phyloP scores from a whole-genome alignment of 1,140 invertebrate species.

The Dinoponera quadriceps region DNA sequence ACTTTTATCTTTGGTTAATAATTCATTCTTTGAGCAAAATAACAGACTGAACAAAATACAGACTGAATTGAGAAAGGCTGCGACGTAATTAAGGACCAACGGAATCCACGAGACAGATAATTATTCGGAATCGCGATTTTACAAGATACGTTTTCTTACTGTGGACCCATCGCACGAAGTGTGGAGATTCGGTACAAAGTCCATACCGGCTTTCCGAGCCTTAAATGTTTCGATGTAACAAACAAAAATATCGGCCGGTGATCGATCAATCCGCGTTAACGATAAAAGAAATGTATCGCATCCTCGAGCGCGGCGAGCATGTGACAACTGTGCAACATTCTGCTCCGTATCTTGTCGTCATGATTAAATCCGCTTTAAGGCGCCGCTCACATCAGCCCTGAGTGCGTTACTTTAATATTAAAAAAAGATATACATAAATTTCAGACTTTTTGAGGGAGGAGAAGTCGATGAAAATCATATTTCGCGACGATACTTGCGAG shows the following conservation, averaged over 20 bases:
- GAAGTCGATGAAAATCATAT: not conserved
- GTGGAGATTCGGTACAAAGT: slow-evolving; percentile 29
- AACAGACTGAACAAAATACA: too few species aligned
- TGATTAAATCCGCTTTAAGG: slow-evolving; percentile 25
- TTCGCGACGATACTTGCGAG: not conserved
- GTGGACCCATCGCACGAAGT: not conserved
- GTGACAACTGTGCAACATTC: slow-evolving; percentile 63
- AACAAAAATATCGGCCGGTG: slow-evolving; percentile 48
- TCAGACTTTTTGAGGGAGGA: not conserved
- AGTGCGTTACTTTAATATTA: not conserved
- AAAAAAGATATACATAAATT: not conserved
- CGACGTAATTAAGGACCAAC: slow-evolving; percentile 4
- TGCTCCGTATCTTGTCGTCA: slow-evolving; percentile 52
- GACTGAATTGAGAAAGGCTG: not conserved
- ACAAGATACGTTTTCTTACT: slow-evolving; percentile 13
- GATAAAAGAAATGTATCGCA: slow-evolving; percentile 34
- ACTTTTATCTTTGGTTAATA: too few species aligned
- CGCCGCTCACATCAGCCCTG: slow-evolving; percentile 15
- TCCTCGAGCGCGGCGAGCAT: slow-evolving; percentile 16
- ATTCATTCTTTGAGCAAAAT: too few species aligned
- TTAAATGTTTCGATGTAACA: slow-evolving; percentile 57
- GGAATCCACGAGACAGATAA: slow-evolving; percentile 11
- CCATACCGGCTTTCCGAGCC: slow-evolving; percentile 32
- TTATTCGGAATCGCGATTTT: slow-evolving; percentile 23
- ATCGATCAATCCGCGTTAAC: slow-evolving; percentile 62